Base-by-base conservation (phyloP, 2,113 vertebrate genomes). In the Thermophis baileyi region DNA sequence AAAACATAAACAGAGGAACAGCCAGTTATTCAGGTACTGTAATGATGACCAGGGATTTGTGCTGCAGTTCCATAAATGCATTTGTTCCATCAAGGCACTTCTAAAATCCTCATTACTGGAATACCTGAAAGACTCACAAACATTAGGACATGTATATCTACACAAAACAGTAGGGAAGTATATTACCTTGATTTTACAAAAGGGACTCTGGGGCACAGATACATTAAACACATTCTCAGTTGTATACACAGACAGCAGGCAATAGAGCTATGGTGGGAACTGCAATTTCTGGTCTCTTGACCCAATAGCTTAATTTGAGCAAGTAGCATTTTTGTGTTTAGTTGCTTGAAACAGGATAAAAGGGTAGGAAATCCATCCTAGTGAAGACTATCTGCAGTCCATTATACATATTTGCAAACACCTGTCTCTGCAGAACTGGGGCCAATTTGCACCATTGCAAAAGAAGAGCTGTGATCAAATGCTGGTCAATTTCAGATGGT, bases 1-100 rank as follows among this genome's bases (percentile, higher is more conserved):
- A 90, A 60, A 95, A 96, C 96, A 95, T 96, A 97, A 97, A 97
- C 95, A 97, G 97, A 94, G 95, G 90, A 97, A 95, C 95, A 96
- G 96, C 95, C 96, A 96, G 96, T 97, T 97, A 91, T 95, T 95
- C 91, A 92, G 94, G 94, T 97, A 69, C 14, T 35, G 30, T 69
- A 96, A 95, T 96, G 96, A 96, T 96, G 95, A 96, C 96, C 96
- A 94, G 95, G 96, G 95, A 95, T 94, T 95, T 95, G 89, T 95
- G 92, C 93, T 89, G 94, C 94, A 95, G 81, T 94, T 95, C 94
- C 94, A 95, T 95, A 94, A 96, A 95, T 89, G 93, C 93, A 81
- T 91, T 69, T 35, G 46, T 89, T 96, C 0, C 0, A 24, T 74
- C 55, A 49, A 95, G 90, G 87, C 90, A 89, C 93, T 92, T 94